Evolutionary conservation across 2,888 invertebrate genomes (phyloP).

Genomic region (Drosophila heteroneura): DNA sequence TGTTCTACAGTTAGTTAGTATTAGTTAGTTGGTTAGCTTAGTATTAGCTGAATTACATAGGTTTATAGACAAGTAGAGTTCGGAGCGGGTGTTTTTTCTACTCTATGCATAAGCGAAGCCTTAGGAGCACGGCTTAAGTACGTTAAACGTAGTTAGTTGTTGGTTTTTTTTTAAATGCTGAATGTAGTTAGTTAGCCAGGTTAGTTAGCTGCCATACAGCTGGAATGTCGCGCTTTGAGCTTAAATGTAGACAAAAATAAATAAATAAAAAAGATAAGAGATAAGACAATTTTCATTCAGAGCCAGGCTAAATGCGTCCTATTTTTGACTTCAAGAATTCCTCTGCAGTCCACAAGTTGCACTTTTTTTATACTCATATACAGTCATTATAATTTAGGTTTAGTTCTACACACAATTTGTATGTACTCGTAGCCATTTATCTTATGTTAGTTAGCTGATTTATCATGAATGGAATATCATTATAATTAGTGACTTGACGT

Average conservation of each 20-base stretch:
- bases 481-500: constrained; percentile 5
- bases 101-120: constrained; percentile 59
- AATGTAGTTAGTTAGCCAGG: constrained; percentile 43
- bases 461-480: constrained; percentile 12
- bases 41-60: constrained; percentile 59
- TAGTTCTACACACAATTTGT: constrained; percentile 35
- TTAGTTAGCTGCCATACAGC: constrained; percentile 52
- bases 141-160: constrained; percentile 71
- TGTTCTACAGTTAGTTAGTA: constrained; percentile 50
- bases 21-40: constrained; percentile 54
- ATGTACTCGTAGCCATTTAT: constrained; percentile 32
- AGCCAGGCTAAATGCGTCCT: constrained; percentile 4
- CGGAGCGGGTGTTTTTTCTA: constrained; percentile 51
- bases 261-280: neutral
- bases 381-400: constrained; percentile 68
- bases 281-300: constrained; percentile 6
- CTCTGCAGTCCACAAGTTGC: constrained; percentile 22
- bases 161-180: constrained; percentile 51
- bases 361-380: constrained; percentile 45
- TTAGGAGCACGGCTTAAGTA: constrained; percentile 73
- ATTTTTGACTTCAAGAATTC: constrained; percentile 14
- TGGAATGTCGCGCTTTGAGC: constrained; percentile 14
- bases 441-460: constrained; percentile 49
- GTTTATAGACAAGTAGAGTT: constrained; percentile 34
- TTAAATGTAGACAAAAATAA: constrained; percentile 4